Conservation (phyloP, 2,113 vertebrate species). For the Semnornis frantzii region DNA sequence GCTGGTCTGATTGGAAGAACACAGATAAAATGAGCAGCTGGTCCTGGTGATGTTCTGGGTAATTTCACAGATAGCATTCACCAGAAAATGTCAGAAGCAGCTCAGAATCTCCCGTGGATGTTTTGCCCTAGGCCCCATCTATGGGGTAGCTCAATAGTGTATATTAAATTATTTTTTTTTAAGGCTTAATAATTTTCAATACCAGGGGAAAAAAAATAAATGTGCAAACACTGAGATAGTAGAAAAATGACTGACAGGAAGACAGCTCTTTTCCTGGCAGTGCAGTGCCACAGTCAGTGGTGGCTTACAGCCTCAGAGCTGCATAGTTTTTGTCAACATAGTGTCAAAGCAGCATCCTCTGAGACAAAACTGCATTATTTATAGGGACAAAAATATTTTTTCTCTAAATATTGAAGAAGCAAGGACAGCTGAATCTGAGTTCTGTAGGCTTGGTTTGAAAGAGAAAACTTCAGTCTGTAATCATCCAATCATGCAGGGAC, state of each 20-base stretch:
- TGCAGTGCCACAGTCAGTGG: not conserved
- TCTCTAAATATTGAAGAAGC: not conserved
- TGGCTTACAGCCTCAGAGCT: not conserved
- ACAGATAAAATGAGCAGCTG: conserved; percentile 36
- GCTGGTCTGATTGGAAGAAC: not conserved
- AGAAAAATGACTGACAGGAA: conserved; percentile 7
- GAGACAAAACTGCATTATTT: not conserved
- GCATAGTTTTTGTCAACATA: not conserved
- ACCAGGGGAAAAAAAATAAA: not conserved
- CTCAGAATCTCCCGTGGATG: conserved; percentile 23
- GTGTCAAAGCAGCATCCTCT: not conserved
- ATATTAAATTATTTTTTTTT: conserved; percentile 51
- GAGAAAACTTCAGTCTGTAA: not conserved
- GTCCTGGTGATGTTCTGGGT: conserved; percentile 40
- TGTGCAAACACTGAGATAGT: not conserved
- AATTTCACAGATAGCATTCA: conserved; percentile 29
- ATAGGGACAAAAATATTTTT: not conserved
- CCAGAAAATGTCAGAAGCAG: conserved; percentile 48
- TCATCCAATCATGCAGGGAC: not conserved
- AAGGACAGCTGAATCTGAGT: not conserved
- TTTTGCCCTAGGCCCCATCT: conserved; percentile 43
- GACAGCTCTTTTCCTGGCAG: conserved; percentile 8
- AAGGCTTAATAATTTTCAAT: conserved; percentile 42
- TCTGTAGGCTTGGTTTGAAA: not conserved
- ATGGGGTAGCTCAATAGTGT: conserved; percentile 47